Evolutionary conservation across 2,113 vertebrate species (phyloP), one percentile per base, ranked within the genome.

Genomic region (Nansenia antarctica): DNA sequence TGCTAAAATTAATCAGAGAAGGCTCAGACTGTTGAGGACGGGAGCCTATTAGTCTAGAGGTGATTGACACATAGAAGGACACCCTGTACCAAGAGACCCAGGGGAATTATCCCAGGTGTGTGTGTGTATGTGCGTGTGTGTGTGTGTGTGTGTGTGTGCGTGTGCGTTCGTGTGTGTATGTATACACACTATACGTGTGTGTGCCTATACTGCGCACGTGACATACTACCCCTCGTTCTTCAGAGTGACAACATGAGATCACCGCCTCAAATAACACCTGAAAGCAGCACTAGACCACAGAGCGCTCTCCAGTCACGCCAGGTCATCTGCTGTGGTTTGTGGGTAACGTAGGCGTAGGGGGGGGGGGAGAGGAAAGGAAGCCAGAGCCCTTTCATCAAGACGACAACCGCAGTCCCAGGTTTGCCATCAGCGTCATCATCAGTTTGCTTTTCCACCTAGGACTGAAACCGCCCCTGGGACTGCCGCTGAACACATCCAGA

Each of bases 1-100:
- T n/a, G 67, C 66, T 53, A 67, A 81, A 85, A 86, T 86, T 87
- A 85, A 92, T 93, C 76, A 69, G 74, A 90, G 91, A 92, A 68
- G 64, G 73, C 85, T 80, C 82, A 82, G 47, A 79, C 67, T 71
- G 74, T 73, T 67, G 72, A 73, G 72, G 71, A 82, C 59, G 69
- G 70, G 71, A 77, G 45, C 18, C 45, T 88, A 90, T 91, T 92
- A 92, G 82, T 80, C 80, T 63, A 68, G 57, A 67, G 12, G 66
- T 86, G 82, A 91, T 86, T 93, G 86, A 82, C 74, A 76, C 79
- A 57, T 32, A 73, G 63, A 82, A 76, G 73, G 76, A 76, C 77
- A 74, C 63, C 65, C 76, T 76, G 73, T 68, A 73, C 70, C 65
- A 71, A 24, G 22, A 60, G 32, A 32, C 31, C n/a, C 58, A 60